A percentile compares a stretch with the other conserved stretches of the same genome.
Conservation (phyloP, 2,888 invertebrate genomes). For the Lepidocyrtinus sp. region DNA sequence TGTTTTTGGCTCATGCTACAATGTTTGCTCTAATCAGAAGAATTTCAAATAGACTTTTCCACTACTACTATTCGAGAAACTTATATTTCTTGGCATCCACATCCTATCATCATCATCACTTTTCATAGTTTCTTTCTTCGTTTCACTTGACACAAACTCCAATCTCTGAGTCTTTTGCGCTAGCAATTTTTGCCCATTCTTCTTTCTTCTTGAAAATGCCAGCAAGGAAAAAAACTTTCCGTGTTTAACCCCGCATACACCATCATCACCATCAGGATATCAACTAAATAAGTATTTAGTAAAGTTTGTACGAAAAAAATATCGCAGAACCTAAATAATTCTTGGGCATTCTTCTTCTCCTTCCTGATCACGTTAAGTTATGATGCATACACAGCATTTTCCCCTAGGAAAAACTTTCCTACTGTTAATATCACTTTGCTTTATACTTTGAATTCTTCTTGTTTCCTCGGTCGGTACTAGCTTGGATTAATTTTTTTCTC, state of each 20-base stretch:
- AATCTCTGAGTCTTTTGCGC: background rate
- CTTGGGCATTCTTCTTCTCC: background rate
- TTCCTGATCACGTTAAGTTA: conserved; percentile 37
- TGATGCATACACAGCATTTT: conserved; percentile 45
- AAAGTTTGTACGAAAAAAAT: background rate
- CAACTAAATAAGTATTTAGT: background rate
- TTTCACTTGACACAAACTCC: background rate
- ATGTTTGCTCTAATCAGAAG: background rate
- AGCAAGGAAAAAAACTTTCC: background rate
- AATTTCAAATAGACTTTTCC: background rate
- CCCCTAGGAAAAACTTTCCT: background rate
- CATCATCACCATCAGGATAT: background rate
- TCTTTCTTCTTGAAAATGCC: background rate
- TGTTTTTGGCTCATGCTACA: background rate
- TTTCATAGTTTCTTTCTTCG: background rate
- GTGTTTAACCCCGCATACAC: background rate
- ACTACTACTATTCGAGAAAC: background rate
- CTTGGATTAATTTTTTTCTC: background rate
- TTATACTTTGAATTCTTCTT: too few relatives aligned
- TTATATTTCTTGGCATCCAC: background rate
- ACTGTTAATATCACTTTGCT: too few relatives aligned
- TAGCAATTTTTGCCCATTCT: background rate
- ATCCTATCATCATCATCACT: background rate
- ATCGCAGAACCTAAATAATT: background rate
- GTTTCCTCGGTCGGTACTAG: background rate